Evolutionary conservation across 2,888 invertebrate genomes (phyloP).

Genomic region (Micropterix aruncella): DNA sequence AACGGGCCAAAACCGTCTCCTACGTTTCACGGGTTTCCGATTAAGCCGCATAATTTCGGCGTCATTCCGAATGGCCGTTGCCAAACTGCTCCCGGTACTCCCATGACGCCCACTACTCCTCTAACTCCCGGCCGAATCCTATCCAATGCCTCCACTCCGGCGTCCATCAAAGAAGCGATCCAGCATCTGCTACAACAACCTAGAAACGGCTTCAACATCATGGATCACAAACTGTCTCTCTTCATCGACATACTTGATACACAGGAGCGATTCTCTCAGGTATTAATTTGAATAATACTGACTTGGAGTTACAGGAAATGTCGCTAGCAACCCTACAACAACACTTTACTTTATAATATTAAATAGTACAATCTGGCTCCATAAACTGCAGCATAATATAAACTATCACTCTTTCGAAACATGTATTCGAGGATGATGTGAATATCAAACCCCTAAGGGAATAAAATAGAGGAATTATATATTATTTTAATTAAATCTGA

Average conservation of each 20-base stretch:
- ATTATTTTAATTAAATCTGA: too few species aligned
- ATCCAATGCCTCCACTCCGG: slow-evolving; percentile 30
- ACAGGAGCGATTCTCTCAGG: slow-evolving; percentile 72
- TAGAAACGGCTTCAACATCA: slow-evolving; percentile 59
- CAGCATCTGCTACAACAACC: slow-evolving; percentile 54
- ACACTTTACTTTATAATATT: too few species aligned
- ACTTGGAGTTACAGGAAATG: too few species aligned
- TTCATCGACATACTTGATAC: slow-evolving; percentile 74
- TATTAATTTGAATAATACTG: too few species aligned
- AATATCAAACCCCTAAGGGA: too few species aligned
- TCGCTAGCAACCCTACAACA: too few species aligned
- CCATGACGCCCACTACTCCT: slow-evolving; percentile 26
- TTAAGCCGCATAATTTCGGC: slow-evolving; percentile 25
- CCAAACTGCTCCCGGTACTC: slow-evolving; percentile 18
- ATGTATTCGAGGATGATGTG: too few species aligned
- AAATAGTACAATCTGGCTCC: too few species aligned
- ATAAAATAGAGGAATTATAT: too few species aligned
- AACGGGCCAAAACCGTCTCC: slow-evolving; percentile 44
- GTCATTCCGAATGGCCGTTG: slow-evolving; percentile 26
- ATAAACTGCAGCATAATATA: too few species aligned
- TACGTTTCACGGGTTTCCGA: slow-evolving; percentile 45
- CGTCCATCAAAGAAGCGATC: slow-evolving; percentile 55
- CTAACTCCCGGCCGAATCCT: slow-evolving; percentile 24
- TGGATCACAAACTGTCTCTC: slow-evolving; percentile 63
- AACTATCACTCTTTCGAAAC: too few species aligned